These are phyloP conservation scores for Tetragonula carbonaria DNA, from an alignment of 2,888 invertebrate species.

Conservation along the genomic window DNA sequence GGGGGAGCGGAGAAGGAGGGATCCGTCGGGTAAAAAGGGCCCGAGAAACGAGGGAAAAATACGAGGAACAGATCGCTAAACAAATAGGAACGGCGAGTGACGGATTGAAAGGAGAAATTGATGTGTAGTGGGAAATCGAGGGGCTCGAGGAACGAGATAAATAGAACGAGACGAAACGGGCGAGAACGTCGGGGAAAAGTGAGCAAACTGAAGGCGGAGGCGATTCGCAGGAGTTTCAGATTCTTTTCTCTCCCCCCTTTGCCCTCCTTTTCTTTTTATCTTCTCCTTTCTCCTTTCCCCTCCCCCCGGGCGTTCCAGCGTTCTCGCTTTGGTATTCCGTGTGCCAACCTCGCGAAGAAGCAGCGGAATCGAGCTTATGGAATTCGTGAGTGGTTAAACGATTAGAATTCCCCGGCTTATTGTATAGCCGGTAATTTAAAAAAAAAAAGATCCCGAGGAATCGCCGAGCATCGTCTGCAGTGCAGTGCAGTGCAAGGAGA, in stretches of 20 bases:
- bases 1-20: neutral
- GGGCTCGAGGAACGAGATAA: conserved; percentile 24
- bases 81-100: conserved; percentile 45
- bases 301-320: too few species aligned
- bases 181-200: neutral
- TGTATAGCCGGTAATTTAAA: neutral
- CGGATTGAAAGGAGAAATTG: conserved; percentile 55
- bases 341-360: neutral
- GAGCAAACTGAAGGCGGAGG: neutral
- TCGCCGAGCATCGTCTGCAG: too few species aligned
- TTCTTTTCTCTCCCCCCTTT: neutral
- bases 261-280: too few species aligned
- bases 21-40: conserved; percentile 25
- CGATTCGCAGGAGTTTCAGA: neutral
- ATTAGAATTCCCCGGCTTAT: conserved; percentile 3
- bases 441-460: neutral
- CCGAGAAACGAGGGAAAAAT: conserved; percentile 33
- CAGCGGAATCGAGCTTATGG: neutral
- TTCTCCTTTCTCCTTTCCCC: too few species aligned
- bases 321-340: conserved; percentile 5
- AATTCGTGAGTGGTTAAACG: conserved; percentile 5
- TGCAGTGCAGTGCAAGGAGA: too few species aligned
- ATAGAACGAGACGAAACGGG: conserved; percentile 22
- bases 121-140: conserved; percentile 38
- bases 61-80: conserved; percentile 54